Base-by-base conservation (phyloP, 2,113 vertebrate genomes). In the Actenoides hombroni region DNA sequence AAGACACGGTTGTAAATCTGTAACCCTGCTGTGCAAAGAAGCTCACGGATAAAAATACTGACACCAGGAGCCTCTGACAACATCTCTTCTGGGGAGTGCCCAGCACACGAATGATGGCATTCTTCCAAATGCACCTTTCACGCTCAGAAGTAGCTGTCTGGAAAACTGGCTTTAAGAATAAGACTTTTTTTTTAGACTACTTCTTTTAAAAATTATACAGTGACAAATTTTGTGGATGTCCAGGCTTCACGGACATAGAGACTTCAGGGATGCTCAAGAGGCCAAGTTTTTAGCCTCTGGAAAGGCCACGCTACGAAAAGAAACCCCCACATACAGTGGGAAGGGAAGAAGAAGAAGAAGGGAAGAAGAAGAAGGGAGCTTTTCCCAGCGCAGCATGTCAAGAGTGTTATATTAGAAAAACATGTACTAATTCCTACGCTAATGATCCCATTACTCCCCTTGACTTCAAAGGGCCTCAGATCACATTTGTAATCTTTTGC, bases 401-500 rank as follows among this genome's bases (percentile, higher is more conserved):
- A 18, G 14, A 39, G 49, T 16, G 6, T 3, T 77, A 10, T 21
- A 5, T 42, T 64, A 83, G 74, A 60, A 83, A 92, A 95, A 84
- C 80, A 84, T 0, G 31, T 19, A 61, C 85, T 93, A 96, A 94
- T 96, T 87, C 95, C 86, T 76, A 14, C 26, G 6, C 44, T 96
- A 97, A 96, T 89, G 92, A 94, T 76, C 77, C 91, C 71, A 75
- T 82, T 84, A 57, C 79, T 95, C 73, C 74, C 31, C 39, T n/a
- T 9, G 65, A 86, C 96, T 94, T 96, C 96, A 96, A 96, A 97
- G 88, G 68, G 56, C 76, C 77, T 40, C 1, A 9, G 64, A 94
- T 84, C 88, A 53, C 88, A 87, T 84, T 83, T 93, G 87, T 71
- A 84, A 93, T 94, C 85, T 95, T 91, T 75, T 61, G 77, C 85